These are phyloP conservation scores for Agrotis exclamationis DNA, from an alignment of 2,888 invertebrate genomes.

Conservation along the genomic window DNA sequence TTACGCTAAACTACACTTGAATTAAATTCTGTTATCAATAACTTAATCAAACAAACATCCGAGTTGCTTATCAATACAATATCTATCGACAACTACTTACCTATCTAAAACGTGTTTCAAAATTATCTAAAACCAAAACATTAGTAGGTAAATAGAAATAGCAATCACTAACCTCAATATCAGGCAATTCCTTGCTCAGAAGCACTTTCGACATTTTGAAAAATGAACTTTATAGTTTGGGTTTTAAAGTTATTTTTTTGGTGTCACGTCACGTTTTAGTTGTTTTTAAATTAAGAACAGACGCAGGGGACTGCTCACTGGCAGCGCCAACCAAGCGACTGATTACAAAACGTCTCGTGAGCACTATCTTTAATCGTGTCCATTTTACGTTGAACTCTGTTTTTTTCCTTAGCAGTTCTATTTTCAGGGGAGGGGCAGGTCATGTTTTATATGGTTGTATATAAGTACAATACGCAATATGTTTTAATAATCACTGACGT, in stretches of 20 bases:
- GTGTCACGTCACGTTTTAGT: conserved; percentile 21
- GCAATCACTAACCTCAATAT: conserved; percentile 94
- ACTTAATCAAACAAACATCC: not conserved
- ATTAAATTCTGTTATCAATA: not conserved
- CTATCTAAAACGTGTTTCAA: not conserved
- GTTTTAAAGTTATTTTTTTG: conserved; percentile 28
- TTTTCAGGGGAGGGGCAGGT: conserved; percentile 29
- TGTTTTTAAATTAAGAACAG: conserved; percentile 48
- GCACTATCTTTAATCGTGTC: conserved; percentile 27
- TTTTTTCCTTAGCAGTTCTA: conserved; percentile 9
- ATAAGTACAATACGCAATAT: conserved; percentile 40
- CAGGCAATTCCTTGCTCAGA: conserved; percentile 94
- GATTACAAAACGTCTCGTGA: conserved; percentile 60
- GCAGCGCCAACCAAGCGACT: conserved; percentile 87
- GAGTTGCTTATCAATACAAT: not conserved
- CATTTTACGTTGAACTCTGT: conserved; percentile 45
- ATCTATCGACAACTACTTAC: not conserved
- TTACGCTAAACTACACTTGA: not conserved
- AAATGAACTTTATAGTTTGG: conserved; percentile 36
- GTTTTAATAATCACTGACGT: conserved; percentile 3
- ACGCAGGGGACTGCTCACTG: conserved; percentile 89
- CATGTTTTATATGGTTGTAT: conserved; percentile 10
- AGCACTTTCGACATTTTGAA: conserved; percentile 86
- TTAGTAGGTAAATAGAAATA: conserved; percentile 32
- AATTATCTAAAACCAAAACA: conserved; percentile 28